Evolutionary conservation across 2,113 vertebrate species (phyloP).

Genomic region (Chaetodon auriga): DNA sequence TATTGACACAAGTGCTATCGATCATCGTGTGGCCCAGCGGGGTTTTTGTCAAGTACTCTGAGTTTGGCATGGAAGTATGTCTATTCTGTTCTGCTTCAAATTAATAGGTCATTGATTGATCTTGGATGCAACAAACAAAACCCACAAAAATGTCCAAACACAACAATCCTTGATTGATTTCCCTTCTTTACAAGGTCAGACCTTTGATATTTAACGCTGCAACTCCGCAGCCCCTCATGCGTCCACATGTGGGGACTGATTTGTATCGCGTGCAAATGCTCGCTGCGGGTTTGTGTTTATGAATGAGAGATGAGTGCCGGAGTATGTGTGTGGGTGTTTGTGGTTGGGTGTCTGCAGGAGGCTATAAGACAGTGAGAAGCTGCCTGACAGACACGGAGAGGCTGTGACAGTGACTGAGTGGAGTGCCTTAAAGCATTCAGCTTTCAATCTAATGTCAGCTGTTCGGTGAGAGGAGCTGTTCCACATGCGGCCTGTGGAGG

Average conservation of each 20-base stretch:
- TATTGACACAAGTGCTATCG: slow-evolving; percentile 28
- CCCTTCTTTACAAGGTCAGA: slow-evolving; percentile 19
- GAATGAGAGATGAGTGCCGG: slow-evolving; percentile 11
- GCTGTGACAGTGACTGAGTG: slow-evolving; percentile 60
- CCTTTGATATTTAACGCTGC: slow-evolving; percentile 21
- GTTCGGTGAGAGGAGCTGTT: slow-evolving; percentile 2
- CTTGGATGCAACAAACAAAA: slow-evolving; percentile 25
- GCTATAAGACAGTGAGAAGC: slow-evolving; percentile 14
- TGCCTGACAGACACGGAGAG: slow-evolving; percentile 38
- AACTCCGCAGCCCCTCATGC: neutral
- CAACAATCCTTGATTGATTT: slow-evolving; percentile 20
- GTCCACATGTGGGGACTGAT: slow-evolving; percentile 15
- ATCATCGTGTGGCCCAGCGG: slow-evolving; percentile 19
- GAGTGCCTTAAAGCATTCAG: slow-evolving; percentile 47
- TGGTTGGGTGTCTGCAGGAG: neutral
- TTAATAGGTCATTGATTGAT: slow-evolving; percentile 55
- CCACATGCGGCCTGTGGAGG: slow-evolving; percentile 66
- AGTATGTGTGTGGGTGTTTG: neutral
- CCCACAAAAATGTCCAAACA: slow-evolving; percentile 10
- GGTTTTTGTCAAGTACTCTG: slow-evolving; percentile 28
- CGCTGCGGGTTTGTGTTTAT: slow-evolving; percentile 1
- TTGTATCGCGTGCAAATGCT: neutral
- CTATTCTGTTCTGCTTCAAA: slow-evolving; percentile 17
- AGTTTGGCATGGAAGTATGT: slow-evolving; percentile 23
- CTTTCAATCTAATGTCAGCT: slow-evolving; percentile 25